Conservation (phyloP, 2,888 invertebrate genomes). For the Cerceris ruficornis region DNA sequence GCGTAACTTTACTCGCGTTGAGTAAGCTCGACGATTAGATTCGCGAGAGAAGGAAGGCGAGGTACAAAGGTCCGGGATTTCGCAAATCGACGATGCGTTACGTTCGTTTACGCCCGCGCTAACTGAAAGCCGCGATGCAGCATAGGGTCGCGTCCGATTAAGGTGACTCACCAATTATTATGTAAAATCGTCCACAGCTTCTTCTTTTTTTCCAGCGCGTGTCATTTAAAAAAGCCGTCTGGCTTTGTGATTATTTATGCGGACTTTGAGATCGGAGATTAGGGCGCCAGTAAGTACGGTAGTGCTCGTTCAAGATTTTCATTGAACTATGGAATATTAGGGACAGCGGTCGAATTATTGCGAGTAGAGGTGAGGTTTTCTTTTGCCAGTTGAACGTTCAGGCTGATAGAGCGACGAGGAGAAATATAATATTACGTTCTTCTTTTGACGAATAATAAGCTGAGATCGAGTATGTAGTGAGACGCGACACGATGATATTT, state of each 20-base stretch:
- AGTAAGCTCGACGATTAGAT: not conserved
- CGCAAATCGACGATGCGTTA: not conserved
- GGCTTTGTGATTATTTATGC: slow-evolving; percentile 14
- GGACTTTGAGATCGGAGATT: slow-evolving; percentile 11
- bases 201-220: not conserved
- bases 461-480: no score
- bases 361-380: no score
- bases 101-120: not conserved
- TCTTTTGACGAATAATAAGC: no score
- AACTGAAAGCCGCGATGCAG: no score
- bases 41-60: not conserved
- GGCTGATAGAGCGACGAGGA: no score
- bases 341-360: no score
- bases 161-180: slow-evolving; percentile 6
- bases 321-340: no score
- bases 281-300: not conserved
- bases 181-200: slow-evolving; percentile 5
- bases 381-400: no score
- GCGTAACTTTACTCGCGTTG: slow-evolving; percentile 1
- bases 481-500: no score
- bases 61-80: not conserved
- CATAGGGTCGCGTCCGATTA: not conserved
- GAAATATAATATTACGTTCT: no score
- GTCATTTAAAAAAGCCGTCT: slow-evolving; percentile 10
- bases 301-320: no score